phyloP scores from a whole-genome alignment of 2,888 invertebrate genomes.

The Balanococcus diminutus region DNA sequence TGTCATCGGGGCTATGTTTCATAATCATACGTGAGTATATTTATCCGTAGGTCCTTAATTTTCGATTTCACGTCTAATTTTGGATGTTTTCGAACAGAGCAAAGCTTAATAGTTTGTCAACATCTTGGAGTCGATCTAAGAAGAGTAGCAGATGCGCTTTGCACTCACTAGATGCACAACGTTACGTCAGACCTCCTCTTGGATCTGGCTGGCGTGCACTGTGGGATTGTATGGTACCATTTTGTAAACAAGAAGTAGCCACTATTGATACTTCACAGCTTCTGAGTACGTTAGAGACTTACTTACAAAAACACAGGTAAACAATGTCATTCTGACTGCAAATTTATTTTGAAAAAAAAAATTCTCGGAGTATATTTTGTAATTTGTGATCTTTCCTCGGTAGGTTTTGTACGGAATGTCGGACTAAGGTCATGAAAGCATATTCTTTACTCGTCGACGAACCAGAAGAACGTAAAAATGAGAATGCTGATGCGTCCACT shows the following conservation, averaged over 20 bases:
- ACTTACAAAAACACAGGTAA: slow-evolving; percentile 85
- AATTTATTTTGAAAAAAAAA: not conserved
- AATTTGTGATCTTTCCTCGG: not conserved
- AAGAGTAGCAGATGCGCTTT: slow-evolving; percentile 87
- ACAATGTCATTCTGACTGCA: not conserved
- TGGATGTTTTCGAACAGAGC: slow-evolving; percentile 63
- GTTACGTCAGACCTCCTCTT: slow-evolving; percentile 67
- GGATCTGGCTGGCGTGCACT: slow-evolving; percentile 80
- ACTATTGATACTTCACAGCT: slow-evolving; percentile 84
- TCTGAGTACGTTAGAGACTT: slow-evolving; percentile 84
- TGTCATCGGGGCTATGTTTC: slow-evolving; percentile 80
- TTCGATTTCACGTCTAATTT: not conserved
- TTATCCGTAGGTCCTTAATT: no score
- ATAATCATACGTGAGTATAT: slow-evolving; percentile 78
- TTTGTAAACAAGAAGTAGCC: slow-evolving; percentile 82
- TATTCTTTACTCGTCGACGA: slow-evolving; percentile 86
- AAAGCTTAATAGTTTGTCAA: slow-evolving; percentile 77
- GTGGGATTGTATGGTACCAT: slow-evolving; percentile 82
- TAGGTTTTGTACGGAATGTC: slow-evolving; percentile 88
- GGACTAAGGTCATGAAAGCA: slow-evolving; percentile 85
- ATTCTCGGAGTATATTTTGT: no score
- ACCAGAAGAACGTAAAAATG: slow-evolving; percentile 60
- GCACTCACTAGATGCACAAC: slow-evolving; percentile 87
- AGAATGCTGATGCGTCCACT: not conserved
- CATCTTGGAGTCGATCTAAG: slow-evolving; percentile 81